Evolutionary conservation across 2,113 vertebrate species (phyloP).

Genomic region (Anas platyrhynchos): DNA sequence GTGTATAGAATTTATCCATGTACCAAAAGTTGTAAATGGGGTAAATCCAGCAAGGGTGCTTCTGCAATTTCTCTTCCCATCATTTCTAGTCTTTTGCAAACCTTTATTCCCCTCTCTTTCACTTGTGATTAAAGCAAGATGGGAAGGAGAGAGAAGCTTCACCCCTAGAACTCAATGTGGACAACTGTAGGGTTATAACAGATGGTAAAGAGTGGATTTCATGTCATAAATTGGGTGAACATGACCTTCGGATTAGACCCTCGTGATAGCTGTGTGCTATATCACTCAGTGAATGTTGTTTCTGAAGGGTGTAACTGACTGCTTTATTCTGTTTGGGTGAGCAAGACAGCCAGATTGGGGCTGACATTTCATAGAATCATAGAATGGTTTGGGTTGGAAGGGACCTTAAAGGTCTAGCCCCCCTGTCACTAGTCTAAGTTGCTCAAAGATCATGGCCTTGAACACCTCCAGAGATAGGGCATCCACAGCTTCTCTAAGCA

Average conservation of each 20-base stretch:
- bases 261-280: not conserved
- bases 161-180: not conserved
- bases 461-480: too few species aligned
- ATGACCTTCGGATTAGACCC: not conserved
- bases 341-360: not conserved
- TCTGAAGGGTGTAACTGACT: not conserved
- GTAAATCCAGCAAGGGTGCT: not conserved
- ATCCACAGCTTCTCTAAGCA: too few species aligned
- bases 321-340: constrained; percentile 13
- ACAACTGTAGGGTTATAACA: not conserved
- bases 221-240: not conserved
- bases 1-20: not conserved
- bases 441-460: too few species aligned
- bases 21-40: not conserved
- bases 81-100: not conserved
- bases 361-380: not conserved
- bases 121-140: not conserved
- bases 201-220: not conserved
- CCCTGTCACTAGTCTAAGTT: too few species aligned
- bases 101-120: not conserved
- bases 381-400: too few species aligned
- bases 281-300: not conserved
- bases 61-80: not conserved
- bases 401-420: too few species aligned
- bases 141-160: not conserved